Conservation (phyloP, 1,140 invertebrate genomes). For the Hylyphantes graminicola region DNA sequence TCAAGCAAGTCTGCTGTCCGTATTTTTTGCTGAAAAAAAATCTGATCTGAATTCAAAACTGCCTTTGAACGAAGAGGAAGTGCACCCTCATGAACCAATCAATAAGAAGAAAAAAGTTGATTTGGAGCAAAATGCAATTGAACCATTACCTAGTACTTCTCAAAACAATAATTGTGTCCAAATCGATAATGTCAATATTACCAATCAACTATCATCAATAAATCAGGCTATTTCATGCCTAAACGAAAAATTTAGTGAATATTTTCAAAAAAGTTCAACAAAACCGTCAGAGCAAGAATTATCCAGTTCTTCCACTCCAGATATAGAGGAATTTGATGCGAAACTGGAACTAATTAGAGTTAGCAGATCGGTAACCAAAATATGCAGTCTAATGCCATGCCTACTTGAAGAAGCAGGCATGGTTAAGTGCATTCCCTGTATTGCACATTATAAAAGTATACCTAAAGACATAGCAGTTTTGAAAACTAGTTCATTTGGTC, state of each 20-base stretch:
- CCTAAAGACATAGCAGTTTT: constrained; percentile 22
- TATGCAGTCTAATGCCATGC: constrained; percentile 16
- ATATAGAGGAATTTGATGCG: constrained; percentile 19
- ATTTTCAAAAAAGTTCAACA: no score
- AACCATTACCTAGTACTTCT: background rate
- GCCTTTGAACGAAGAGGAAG: background rate
- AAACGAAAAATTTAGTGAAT: no score
- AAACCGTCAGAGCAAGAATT: no score
- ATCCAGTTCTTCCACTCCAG: constrained; percentile 5
- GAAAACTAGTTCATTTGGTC: constrained; percentile 31
- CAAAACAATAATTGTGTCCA: no score
- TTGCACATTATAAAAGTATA: constrained; percentile 3
- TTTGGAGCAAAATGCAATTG: background rate
- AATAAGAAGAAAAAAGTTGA: background rate
- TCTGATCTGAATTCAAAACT: background rate
- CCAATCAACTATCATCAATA: no score
- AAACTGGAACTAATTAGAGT: no score
- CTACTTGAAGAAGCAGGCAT: constrained; percentile 27
- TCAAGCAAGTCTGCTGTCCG: background rate
- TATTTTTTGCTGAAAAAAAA: no score
- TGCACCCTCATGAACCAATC: background rate
- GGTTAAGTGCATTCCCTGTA: constrained; percentile 23
- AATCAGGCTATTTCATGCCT: no score
- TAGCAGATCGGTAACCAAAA: no score
- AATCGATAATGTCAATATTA: no score